These are phyloP conservation scores for Ovis aries DNA, from an alignment of 2,113 vertebrate genomes.

Conservation along the genomic window DNA sequence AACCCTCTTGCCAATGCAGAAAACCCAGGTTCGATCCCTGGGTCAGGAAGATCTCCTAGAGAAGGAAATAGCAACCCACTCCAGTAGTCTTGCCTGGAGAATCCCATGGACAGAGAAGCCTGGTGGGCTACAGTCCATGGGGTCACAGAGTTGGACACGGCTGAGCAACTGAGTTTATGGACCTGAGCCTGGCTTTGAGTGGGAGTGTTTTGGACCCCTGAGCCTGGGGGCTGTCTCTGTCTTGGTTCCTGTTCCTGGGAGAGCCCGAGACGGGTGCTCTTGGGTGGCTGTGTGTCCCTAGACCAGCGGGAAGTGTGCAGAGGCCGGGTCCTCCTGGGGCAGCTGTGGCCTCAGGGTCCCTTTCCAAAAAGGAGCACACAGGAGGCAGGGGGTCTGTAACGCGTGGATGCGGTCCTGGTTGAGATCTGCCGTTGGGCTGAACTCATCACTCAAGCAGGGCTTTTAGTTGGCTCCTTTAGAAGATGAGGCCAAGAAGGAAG, in stretches of 20 bases:
- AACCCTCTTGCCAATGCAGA: not conserved
- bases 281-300: not conserved
- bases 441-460: not conserved
- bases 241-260: not conserved
- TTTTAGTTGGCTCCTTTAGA: not conserved
- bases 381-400: no score
- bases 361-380: not conserved
- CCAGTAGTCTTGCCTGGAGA: not conserved
- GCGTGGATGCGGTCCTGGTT: not conserved
- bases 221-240: not conserved
- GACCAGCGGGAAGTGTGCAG: not conserved
- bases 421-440: not conserved
- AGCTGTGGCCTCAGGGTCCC: no score
- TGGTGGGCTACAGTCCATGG: not conserved
- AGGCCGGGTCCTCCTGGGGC: no score
- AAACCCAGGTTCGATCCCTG: not conserved
- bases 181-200: not conserved
- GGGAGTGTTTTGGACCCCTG: fast-evolving
- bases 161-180: not conserved
- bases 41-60: not conserved
- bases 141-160: fast-evolving
- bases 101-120: not conserved
- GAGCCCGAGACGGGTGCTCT: not conserved
- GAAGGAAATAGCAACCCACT: not conserved
- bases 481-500: not conserved